These are phyloP conservation scores for Gymnocypris eckloni DNA, from an alignment of 2,797 vertebrate species.

Conservation along the genomic window DNA sequence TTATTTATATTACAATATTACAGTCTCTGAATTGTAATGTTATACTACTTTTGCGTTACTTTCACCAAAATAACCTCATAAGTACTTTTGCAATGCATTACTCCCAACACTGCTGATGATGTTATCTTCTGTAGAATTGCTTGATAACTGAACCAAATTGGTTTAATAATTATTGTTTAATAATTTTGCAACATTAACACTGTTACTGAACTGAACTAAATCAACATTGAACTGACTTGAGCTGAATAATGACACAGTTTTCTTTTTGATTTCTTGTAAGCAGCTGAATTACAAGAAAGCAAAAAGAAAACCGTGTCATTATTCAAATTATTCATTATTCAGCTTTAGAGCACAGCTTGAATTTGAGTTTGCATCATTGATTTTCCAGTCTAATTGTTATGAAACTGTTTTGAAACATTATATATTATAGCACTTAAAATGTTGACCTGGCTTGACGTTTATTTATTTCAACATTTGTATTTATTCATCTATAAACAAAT, in stretches of 20 bases:
- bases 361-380: background rate
- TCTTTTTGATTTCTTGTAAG: too few species aligned
- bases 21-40: background rate
- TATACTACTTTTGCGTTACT: background rate
- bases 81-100: background rate
- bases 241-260: background rate
- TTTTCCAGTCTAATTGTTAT: background rate
- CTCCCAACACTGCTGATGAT: background rate
- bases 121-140: background rate
- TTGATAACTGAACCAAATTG: background rate
- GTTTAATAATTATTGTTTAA: background rate
- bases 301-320: too few species aligned
- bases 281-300: too few species aligned
- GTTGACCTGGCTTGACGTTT: background rate
- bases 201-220: background rate
- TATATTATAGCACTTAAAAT: background rate
- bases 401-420: background rate
- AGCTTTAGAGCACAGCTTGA: background rate
- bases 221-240: background rate
- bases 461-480: background rate
- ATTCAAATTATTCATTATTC: too few species aligned
- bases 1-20: background rate
- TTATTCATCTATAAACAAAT: background rate
- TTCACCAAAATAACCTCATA: background rate
- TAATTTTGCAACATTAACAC: background rate